Evolutionary conservation across 1,140 invertebrate genomes (phyloP), one percentile per base, ranked within the genome.

Genomic region (Tetragonula clypearis): DNA sequence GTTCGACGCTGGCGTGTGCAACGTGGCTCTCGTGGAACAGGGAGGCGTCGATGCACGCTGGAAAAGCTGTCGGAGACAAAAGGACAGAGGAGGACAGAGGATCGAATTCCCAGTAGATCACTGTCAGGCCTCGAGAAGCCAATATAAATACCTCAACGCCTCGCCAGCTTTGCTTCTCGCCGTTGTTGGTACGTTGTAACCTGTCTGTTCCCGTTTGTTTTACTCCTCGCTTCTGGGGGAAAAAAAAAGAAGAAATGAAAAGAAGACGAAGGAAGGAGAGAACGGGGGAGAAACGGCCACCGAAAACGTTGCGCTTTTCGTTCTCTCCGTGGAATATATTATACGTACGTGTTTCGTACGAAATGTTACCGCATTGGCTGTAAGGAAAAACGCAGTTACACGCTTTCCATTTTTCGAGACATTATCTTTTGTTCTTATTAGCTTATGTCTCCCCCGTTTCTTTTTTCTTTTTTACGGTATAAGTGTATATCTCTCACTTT

Each of bases 131-230:
- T 86, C 91, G 90, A 93, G 92, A 94, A 95, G 92, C 94, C 94
- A 95, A 95, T 95, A 95, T 95, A 95, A 94, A 95, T 95, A 94
- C 94, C 93, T 94, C 92, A 92, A 93, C 93, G 93, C 92, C 92
- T 93, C 90, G 87, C 91, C 85, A 89, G 87, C 86, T 89, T 91
- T 89, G 81, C 88, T 75, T 78, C 86, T 90, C 79, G 86, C 41
- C 85, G 85, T 90, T 87, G 88, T 85, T 87, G 6, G 66, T 90
- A 85, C 85, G 86, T 82, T 92, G 91, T 91, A 90, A 93, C 87
- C 90, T 89, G 92, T 92, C 92, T 92, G 91, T 91, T 49, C 90
- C 87, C 88, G 90, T 93, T 93, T 92, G 88, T 90, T 89, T 88
- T 92, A 49, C 85, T 86, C 84, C 73, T 66, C 83, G 75, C 75